Evolutionary conservation across 2,113 vertebrate genomes (phyloP).

Genomic region (Saccopteryx bilineata): DNA sequence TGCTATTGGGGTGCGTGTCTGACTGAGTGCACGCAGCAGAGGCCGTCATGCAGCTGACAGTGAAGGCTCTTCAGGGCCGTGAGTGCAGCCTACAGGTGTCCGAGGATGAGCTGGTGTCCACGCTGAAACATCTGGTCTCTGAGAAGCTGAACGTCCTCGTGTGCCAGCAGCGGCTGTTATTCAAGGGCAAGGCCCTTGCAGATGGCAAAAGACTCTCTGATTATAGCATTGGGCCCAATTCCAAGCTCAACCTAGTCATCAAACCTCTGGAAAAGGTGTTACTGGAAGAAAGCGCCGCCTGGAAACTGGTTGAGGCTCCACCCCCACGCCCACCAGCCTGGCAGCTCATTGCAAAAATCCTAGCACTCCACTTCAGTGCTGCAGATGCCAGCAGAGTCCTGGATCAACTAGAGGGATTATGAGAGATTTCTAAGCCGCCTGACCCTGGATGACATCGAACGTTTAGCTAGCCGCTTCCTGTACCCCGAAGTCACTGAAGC

Average conservation of each 20-base stretch:
- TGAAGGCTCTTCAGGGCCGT: slow-evolving; percentile 86
- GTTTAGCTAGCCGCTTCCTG: slow-evolving; percentile 92
- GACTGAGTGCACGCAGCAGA: slow-evolving; percentile 2
- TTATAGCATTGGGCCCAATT: slow-evolving; percentile 94
- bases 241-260: slow-evolving; percentile 95
- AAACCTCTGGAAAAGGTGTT: slow-evolving; percentile 91
- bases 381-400: slow-evolving; percentile 93
- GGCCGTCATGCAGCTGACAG: slow-evolving; percentile 84
- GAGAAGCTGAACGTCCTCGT: slow-evolving; percentile 92
- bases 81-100: slow-evolving; percentile 88
- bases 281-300: slow-evolving; percentile 79
- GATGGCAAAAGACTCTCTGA: slow-evolving; percentile 94
- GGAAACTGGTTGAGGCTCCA: slow-evolving; percentile 8
- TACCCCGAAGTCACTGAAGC: slow-evolving; percentile 90
- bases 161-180: slow-evolving; percentile 93
- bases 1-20: background rate
- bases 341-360: slow-evolving; percentile 90
- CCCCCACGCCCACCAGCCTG: slow-evolving; percentile 84
- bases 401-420: slow-evolving; percentile 96
- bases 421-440: slow-evolving; percentile 93
- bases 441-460: slow-evolving; percentile 96
- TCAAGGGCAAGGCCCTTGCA: slow-evolving; percentile 94
- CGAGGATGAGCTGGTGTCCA: slow-evolving; percentile 92
- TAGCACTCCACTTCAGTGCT: slow-evolving; percentile 93
- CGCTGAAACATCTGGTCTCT: slow-evolving; percentile 91